phyloP scores from a whole-genome alignment of 2,888 invertebrate genomes.

The Harpagoxenus sublaevis region DNA sequence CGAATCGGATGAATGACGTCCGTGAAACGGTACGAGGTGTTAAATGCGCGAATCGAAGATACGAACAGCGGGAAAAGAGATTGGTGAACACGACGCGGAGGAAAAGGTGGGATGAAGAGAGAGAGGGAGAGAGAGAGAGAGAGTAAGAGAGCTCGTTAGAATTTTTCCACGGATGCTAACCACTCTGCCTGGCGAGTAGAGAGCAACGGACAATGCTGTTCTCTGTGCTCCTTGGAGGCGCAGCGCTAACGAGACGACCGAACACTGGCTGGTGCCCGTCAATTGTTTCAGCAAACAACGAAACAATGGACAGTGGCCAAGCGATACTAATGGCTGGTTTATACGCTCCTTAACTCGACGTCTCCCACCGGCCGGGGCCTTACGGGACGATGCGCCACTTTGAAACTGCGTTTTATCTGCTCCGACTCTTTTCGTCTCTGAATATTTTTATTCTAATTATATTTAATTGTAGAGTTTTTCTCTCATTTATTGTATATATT shows the following conservation, averaged over 20 bases:
- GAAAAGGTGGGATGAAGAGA: not conserved
- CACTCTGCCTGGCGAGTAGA: conserved; percentile 78
- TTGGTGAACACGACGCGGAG: not conserved
- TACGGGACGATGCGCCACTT: conserved; percentile 66
- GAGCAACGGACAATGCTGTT: conserved; percentile 80
- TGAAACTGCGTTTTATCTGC: conserved; percentile 16
- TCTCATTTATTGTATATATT: not conserved
- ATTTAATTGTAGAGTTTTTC: not conserved
- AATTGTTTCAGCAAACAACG: conserved; percentile 84
- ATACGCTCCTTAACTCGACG: conserved; percentile 81
- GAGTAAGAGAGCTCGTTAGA: conserved; percentile 82
- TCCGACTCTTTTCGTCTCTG: not conserved
- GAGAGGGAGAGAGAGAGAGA: conserved; percentile 23
- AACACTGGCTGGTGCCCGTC: conserved; percentile 85
- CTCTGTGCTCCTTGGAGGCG: conserved; percentile 77
- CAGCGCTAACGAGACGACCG: conserved; percentile 83
- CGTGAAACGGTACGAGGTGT: not conserved
- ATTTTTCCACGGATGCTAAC: conserved; percentile 86
- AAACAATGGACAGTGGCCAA: conserved; percentile 83
- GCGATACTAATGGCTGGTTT: conserved; percentile 84
- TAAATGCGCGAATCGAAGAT: conserved; percentile 19
- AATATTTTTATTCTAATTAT: not conserved
- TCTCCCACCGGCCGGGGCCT: conserved; percentile 59
- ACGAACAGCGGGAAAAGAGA: not conserved
- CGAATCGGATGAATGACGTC: not conserved